A percentile compares a stretch with the other conserved stretches of the same genome.
Conservation (phyloP, 2,888 invertebrate genomes). For the Sarcophaga subvicina region DNA sequence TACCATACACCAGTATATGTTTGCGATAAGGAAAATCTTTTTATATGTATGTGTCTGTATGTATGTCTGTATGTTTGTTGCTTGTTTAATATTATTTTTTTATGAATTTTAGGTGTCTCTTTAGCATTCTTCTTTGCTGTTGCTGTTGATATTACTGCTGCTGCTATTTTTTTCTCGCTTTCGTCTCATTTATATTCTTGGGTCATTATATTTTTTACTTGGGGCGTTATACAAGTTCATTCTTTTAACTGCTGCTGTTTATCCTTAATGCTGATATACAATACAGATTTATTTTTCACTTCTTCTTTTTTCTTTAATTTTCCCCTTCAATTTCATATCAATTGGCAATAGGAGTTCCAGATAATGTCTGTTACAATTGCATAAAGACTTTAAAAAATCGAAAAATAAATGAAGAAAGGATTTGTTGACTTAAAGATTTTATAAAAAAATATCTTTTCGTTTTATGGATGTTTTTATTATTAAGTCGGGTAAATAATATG, state of each 20-base stretch:
- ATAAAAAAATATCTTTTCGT: not conserved
- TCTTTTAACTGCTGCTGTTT: conserved; percentile 50
- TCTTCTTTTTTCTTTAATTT: not conserved
- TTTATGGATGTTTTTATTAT: no score
- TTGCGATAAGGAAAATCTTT: not conserved
- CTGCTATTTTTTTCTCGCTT: not conserved
- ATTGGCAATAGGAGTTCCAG: conserved; percentile 44
- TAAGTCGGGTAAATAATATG: no score
- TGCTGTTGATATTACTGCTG: not conserved
- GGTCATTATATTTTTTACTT: conserved; percentile 62
- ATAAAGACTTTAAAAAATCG: conserved; percentile 5
- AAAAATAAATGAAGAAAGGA: not conserved
- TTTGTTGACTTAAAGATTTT: conserved; percentile 1
- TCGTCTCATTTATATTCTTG: conserved; percentile 38
- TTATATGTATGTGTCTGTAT: not conserved
- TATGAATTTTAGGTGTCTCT: conserved; percentile 64
- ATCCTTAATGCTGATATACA: conserved; percentile 45
- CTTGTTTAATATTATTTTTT: not conserved
- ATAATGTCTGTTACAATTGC: conserved; percentile 44
- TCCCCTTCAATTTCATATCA: conserved; percentile 44
- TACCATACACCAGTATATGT: not conserved
- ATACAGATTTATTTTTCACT: not conserved
- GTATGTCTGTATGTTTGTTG: not conserved
- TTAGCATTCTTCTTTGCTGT: conserved; percentile 43
- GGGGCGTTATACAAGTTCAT: conserved; percentile 56